Conservation (phyloP, 2,888 invertebrate genomes). For the Ferrisia virgata region DNA sequence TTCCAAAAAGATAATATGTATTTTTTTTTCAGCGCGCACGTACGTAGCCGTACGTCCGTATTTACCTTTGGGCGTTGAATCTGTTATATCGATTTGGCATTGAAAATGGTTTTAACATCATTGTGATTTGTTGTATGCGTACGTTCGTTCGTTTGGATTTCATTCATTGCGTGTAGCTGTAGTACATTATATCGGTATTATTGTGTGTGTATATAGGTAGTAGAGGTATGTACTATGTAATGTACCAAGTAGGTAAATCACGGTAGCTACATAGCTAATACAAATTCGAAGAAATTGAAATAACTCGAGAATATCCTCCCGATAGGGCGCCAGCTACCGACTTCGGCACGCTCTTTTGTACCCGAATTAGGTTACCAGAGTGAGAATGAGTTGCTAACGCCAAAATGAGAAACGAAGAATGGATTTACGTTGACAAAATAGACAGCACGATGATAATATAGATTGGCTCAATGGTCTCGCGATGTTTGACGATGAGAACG, state of each 20-base stretch:
- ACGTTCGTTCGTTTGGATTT: background rate
- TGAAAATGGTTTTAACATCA: constrained; percentile 21
- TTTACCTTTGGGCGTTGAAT: too few species aligned
- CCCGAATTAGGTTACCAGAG: background rate
- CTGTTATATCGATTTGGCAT: too few species aligned
- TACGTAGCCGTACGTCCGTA: too few species aligned
- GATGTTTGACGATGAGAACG: background rate
- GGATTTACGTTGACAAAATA: background rate
- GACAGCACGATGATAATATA: background rate
- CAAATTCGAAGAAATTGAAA: background rate
- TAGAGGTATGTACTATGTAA: background rate
- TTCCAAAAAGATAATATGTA: background rate
- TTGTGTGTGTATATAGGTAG: too few species aligned
- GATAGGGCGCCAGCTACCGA: background rate
- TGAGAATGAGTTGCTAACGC: background rate
- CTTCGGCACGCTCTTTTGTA: background rate
- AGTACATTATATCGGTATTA: background rate
- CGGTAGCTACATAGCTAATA: too few species aligned
- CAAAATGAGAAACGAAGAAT: background rate
- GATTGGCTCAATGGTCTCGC: background rate
- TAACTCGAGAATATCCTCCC: background rate
- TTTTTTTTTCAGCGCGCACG: too few species aligned
- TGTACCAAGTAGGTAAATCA: too few species aligned
- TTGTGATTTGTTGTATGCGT: constrained; percentile 6
- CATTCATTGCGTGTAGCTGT: background rate